A percentile compares a stretch with the other conserved stretches of the same genome.
Conservation (phyloP, 1,140 invertebrate species). For the Ditylenchus dipsaci region DNA sequence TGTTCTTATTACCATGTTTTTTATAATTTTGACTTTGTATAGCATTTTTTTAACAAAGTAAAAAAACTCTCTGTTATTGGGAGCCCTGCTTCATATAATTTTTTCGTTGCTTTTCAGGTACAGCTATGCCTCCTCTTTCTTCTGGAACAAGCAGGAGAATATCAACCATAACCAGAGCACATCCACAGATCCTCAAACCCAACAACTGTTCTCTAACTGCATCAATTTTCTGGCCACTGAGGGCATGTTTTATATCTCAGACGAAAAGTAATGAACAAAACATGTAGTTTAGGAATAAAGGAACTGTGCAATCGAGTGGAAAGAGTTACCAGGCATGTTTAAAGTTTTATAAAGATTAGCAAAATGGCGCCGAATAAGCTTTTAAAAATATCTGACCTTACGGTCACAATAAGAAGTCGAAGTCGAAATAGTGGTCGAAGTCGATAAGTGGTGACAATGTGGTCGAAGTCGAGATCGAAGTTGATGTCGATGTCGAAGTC, state of each 20-base stretch:
- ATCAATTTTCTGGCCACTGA: constrained; percentile 41
- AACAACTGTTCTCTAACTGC: constrained; percentile 47
- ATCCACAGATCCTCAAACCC: constrained; percentile 26
- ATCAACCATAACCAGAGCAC: not conserved
- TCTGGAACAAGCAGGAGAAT: constrained; percentile 13
- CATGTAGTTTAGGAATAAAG: not conserved
- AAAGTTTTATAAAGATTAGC: too few relatives aligned
- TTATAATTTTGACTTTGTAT: not conserved
- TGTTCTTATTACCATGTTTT: too few relatives aligned
- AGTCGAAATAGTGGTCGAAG: too few relatives aligned
- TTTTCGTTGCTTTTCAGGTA: constrained; percentile 18
- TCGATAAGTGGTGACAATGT: too few relatives aligned
- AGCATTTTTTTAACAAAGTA: constrained; percentile 1
- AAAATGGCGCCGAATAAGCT: too few relatives aligned
- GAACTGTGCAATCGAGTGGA: not conserved
- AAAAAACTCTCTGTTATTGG: too few relatives aligned
- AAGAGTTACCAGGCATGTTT: not conserved
- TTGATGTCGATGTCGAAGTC: too few relatives aligned
- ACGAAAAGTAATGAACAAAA: not conserved
- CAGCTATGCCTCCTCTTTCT: constrained; percentile 28
- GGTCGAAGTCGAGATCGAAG: too few relatives aligned
- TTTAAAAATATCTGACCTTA: too few relatives aligned
- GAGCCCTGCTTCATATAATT: too few relatives aligned
- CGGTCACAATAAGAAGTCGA: too few relatives aligned
- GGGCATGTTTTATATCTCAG: constrained; percentile 7